Evolutionary conservation across 2,797 vertebrate species (phyloP), one percentile per base, ranked within the genome.

Genomic region (Sphenodon punctatus): DNA sequence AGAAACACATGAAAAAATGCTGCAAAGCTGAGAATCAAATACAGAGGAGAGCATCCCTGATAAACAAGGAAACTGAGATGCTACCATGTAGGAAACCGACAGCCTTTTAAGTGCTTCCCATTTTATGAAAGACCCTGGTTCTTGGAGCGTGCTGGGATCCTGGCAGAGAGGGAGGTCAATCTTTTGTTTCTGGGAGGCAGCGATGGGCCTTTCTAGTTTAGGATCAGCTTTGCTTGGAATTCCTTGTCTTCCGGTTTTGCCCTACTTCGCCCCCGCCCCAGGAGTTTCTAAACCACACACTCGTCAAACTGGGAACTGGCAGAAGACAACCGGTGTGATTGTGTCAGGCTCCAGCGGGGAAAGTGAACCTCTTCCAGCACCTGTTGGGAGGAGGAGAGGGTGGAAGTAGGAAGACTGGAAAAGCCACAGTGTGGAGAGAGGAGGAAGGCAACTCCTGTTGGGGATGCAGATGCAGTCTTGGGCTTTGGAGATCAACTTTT

Each of bases 321-420:
- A 22, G 49, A 68, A 85, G 86, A 53, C 65, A 70, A 78, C 43
- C 63, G 82, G 75, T 38, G 48, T 16, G 45, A 67, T 46, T 63
- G 73, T 6, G 16, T 5, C 43, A 78, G 49, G 10, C 64, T 10
- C 60, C 55, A 56, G 19, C 12, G 2, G 32, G 55, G 17, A 12
- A 19, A 32, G 19, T 10, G 46, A 8, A 46, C 32, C 72, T 64
- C 75, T 89, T 43, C 67, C 67, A 42, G 59, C 19, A 60, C 56
- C 82, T 58, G 45, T n/a, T 46, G 53, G 16, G 19, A 27, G 38
- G 43, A 67, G 56, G 23, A 23, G 51, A 85, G 58, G 45, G 67
- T 17, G 30, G 32, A 66, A 74, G 76, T 67, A 79, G 34, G 5
- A 56, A 30, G 6, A n/a, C n/a, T n/a, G n/a, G n/a, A n/a, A n/a